phyloP scores from a whole-genome alignment of 2,888 invertebrate genomes.

The Spilosoma lubricipeda region DNA sequence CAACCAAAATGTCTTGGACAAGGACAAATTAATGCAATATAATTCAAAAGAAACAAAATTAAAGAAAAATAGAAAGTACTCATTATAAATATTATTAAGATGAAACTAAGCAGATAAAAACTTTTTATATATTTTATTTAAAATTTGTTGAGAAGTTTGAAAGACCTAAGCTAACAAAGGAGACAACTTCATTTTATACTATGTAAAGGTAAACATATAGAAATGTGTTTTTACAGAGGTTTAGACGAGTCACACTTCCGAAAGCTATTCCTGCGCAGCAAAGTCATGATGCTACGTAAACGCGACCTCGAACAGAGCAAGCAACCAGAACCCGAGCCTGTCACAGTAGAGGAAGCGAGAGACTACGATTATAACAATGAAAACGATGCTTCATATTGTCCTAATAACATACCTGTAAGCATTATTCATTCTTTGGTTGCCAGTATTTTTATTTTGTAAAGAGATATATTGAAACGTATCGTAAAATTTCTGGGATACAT shows the following conservation, averaged over 20 bases:
- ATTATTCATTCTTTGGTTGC: neutral
- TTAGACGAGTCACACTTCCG: conserved; percentile 80
- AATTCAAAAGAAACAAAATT: neutral
- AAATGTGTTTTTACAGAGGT: conserved; percentile 60
- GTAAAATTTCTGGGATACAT: too few species aligned
- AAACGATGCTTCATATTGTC: conserved; percentile 82
- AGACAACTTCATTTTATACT: too few species aligned
- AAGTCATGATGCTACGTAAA: conserved; percentile 68
- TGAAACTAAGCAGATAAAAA: neutral
- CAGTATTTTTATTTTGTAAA: neutral
- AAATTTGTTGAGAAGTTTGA: too few species aligned
- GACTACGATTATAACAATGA: conserved; percentile 83
- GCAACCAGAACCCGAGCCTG: conserved; percentile 58
- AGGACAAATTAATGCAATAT: neutral
- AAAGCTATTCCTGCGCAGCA: conserved; percentile 73
- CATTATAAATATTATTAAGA: neutral
- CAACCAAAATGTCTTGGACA: neutral
- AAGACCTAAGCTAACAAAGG: too few species aligned
- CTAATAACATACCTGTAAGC: conserved; percentile 68
- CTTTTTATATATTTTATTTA: neutral
- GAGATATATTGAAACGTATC: too few species aligned
- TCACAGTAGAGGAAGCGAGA: conserved; percentile 67
- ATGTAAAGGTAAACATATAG: too few species aligned
- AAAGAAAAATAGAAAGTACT: neutral
- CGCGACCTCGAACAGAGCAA: conserved; percentile 58